Base-by-base conservation (phyloP, 2,113 vertebrate species). In the Vulpes vulpes region DNA sequence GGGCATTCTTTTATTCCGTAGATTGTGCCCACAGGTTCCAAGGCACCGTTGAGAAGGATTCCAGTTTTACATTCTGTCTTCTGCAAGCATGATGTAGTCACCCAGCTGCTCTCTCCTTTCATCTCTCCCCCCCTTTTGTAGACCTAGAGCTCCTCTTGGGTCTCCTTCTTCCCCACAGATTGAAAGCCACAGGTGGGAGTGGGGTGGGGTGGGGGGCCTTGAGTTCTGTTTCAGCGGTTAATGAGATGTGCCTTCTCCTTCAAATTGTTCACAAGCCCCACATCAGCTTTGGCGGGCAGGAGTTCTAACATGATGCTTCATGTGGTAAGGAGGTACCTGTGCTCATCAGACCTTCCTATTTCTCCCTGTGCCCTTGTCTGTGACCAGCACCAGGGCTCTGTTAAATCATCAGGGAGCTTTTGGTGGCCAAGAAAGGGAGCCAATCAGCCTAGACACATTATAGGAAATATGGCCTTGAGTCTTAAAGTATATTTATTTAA, bases 381-480 rank as follows among this genome's bases (percentile, higher is more conserved):
- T 57, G n/a, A 32, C 59, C 11, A 17, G 53, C 2, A 1, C 51
- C 12, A 49, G 0, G 2, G 7, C 93, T 96, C 62, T 27, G 38
- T 20, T 23, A 74, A 59, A 51, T 11, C 17, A 4, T 76, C 62
- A 81, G 49, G 94, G 49, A 53, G 59, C 43, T 76, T 71, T n/a
- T 11, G 16, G 38, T 60, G 71, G 57, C 23, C 65, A 73, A 57
- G 14, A 60, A 80, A 86, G 5, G 23, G 69, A 92, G 73, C 43
- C 32, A 27, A 25, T 51, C 49, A 55, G 32, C 67, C 0, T 16
- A 65, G 74, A 84, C n/a, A 81, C 3, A 1, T 43, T 65, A 53
- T 8, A 88, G 86, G 83, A 95, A 60, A 25, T 71, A 64, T 57
- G 76, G 27, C 81, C 53, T 62, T 49, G 82, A 67, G 60, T 49